A percentile compares a stretch with the other conserved stretches of the same genome.
These are phyloP conservation scores for Hypocryptadius cinnamomeus DNA, from an alignment of 2,113 vertebrate genomes.

Conservation along the genomic window DNA sequence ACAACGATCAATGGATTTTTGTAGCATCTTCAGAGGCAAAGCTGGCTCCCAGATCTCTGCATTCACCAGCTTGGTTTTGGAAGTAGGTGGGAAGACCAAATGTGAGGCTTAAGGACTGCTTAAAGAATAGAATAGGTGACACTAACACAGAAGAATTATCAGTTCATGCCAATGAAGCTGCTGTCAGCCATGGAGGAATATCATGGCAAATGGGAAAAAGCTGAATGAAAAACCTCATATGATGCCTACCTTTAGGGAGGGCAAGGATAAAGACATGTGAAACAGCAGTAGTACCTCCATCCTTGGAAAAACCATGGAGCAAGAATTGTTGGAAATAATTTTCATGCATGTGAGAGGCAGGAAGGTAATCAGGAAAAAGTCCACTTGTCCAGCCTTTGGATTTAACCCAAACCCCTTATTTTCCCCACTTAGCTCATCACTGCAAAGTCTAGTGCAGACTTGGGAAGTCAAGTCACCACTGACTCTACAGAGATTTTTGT, in stretches of 20 bases:
- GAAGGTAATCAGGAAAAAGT: neutral
- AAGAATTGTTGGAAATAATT: neutral
- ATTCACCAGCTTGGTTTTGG: neutral
- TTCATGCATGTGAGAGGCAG: neutral
- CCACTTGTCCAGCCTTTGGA: neutral
- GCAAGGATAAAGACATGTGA: neutral
- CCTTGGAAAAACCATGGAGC: neutral
- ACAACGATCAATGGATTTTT: neutral
- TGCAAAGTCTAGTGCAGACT: neutral
- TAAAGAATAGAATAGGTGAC: neutral
- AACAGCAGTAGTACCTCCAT: neutral
- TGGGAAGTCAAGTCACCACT: neutral
- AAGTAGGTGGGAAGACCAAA: neutral
- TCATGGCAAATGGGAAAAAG: neutral
- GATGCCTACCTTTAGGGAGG: neutral
- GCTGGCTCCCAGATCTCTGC: neutral
- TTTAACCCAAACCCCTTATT: neutral
- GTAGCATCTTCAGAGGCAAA: neutral
- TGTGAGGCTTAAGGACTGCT: neutral
- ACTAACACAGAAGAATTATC: neutral
- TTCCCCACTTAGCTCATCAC: neutral
- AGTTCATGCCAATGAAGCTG: neutral
- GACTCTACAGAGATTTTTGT: neutral
- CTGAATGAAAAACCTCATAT: neutral
- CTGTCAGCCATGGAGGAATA: neutral